These are phyloP conservation scores for Apodemia mormo DNA, from an alignment of 2,888 invertebrate species.

Conservation along the genomic window DNA sequence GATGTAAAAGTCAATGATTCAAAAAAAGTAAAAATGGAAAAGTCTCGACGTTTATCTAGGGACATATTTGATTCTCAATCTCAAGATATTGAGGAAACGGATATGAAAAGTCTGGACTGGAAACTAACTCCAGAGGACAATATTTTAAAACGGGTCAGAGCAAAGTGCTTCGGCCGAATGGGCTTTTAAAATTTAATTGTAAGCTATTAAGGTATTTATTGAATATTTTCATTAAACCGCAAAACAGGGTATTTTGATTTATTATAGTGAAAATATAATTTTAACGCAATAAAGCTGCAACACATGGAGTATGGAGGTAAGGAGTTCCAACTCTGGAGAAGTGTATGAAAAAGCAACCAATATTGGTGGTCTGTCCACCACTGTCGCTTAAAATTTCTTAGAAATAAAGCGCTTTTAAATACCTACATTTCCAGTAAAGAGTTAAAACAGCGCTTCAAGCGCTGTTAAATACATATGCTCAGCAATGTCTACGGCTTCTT, in stretches of 20 bases:
- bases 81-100: conserved; percentile 55
- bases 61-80: conserved; percentile 71
- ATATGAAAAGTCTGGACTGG: conserved; percentile 54
- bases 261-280: not conserved
- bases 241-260: conserved; percentile 60
- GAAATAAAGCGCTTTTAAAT: no score
- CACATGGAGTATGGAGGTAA: no score
- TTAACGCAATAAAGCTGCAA: not conserved
- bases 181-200: conserved; percentile 51
- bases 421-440: no score
- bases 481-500: no score
- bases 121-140: conserved; percentile 62
- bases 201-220: conserved; percentile 34
- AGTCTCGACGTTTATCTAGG: conserved; percentile 55
- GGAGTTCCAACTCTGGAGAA: no score
- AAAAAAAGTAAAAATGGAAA: conserved; percentile 42
- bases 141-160: conserved; percentile 59
- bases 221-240: conserved; percentile 42
- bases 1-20: conserved; percentile 40
- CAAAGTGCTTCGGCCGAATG: conserved; percentile 64
- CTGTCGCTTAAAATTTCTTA: no score
- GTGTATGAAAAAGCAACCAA: no score
- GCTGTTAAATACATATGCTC: no score
- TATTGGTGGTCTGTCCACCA: no score
- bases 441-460: no score